These are phyloP conservation scores for Volucella inflata DNA, from an alignment of 2,888 invertebrate species.

Conservation along the genomic window DNA sequence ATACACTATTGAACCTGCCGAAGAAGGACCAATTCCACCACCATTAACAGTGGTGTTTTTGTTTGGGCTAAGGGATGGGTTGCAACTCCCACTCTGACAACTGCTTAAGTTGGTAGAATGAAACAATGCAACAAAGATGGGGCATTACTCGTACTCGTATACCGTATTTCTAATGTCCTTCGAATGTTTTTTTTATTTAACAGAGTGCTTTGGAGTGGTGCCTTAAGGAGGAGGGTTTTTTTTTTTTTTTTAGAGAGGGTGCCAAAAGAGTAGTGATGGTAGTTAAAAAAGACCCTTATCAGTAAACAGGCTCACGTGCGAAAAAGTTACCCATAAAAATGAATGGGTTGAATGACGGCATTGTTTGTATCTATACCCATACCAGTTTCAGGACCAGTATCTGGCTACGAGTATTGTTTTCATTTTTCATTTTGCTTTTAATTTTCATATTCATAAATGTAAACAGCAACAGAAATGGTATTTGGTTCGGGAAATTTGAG, in stretches of 20 bases:
- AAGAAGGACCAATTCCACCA: not conserved
- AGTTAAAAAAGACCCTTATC: constrained; percentile 38
- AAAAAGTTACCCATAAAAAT: constrained; percentile 52
- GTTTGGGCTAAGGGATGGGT: not conserved
- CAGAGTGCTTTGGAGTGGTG: not conserved
- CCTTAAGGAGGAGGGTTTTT: not conserved
- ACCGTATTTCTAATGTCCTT: constrained; percentile 65
- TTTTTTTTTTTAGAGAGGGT: too few relatives aligned
- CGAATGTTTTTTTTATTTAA: constrained; percentile 41
- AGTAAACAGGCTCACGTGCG: constrained; percentile 61
- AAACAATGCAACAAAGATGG: constrained; percentile 45
- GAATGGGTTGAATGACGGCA: constrained; percentile 49
- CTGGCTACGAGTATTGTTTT: constrained; percentile 46
- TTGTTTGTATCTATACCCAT: too few relatives aligned
- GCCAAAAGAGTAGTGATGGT: not conserved
- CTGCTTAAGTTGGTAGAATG: constrained; percentile 9
- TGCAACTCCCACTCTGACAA: constrained; percentile 27
- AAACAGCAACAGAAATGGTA: too few relatives aligned
- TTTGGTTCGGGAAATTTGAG: too few relatives aligned
- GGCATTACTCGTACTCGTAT: constrained; percentile 25
- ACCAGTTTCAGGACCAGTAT: too few relatives aligned
- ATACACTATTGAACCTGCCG: not conserved
- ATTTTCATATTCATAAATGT: constrained; percentile 11
- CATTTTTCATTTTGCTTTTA: constrained; percentile 62
- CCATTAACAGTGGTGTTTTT: not conserved